Base-by-base conservation (phyloP, 1,140 invertebrate species). In the Zaprionus davidi region DNA sequence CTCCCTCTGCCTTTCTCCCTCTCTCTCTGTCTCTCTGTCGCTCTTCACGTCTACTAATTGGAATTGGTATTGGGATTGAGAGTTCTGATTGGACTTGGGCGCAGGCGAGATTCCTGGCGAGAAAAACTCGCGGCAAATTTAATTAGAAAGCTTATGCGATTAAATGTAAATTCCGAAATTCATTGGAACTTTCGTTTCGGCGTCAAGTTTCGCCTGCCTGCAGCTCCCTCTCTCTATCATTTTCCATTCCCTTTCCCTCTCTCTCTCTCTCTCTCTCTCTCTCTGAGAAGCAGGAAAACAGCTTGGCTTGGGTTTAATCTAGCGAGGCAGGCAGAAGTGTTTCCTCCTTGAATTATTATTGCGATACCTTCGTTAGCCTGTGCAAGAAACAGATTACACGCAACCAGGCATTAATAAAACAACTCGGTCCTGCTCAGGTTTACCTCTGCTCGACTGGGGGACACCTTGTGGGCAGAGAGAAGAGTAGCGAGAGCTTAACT, bases 401-500 rank as follows among this genome's bases (percentile, higher is more conserved):
- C 59, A 62, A 46, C 59, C 59, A 62, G 59, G 41, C 41, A 46
- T 62, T 28, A 46, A 46, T 62, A 46, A 62, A 62, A 20, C 13
- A 46, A 24, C 24, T 62, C 17, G 2, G 31, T 13, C 5, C 9
- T 11, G 17, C 55, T 13, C 31, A 17, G 17, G 56, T 17, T 58
- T n/a, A 6, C 9, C 20, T 38, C 5, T 22, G 36, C 13, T 13
- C 26, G 41, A 62, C 22, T 2, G 9, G 3, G 15, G 4, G 15
- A 59, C 38, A 59, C 57, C 57, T 11, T 13, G 9, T 13, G 15
- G 3, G 3, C 9, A 34, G 3, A 17, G 41, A 13, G n/a, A 17
- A 46, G 6, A 1, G 2, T 1, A 51, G 22, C 11, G 12, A 51
- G 5, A 51, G 3, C 24, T 22, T 3, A 9, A 49, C 46, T 49